phyloP scores from a whole-genome alignment of 2,113 vertebrate species.

The Vombatus ursinus region DNA sequence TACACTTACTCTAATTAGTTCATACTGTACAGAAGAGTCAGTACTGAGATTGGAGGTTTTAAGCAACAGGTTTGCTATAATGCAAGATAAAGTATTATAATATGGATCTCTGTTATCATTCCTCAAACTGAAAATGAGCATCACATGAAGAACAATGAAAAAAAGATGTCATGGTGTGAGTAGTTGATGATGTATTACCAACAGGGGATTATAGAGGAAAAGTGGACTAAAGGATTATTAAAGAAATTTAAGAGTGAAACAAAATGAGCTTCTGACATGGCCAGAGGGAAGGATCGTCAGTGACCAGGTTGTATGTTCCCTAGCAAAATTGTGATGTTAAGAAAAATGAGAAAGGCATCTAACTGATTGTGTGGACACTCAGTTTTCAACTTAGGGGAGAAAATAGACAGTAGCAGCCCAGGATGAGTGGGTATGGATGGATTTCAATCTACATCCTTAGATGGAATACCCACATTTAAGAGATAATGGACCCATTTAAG shows the following conservation, averaged over 20 bases:
- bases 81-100: conserved; percentile 44
- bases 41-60: conserved; percentile 23
- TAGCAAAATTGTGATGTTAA: background rate
- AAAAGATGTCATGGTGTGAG: background rate
- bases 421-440: background rate
- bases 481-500: background rate
- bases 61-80: background rate
- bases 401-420: background rate
- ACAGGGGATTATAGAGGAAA: background rate
- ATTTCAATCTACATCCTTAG: background rate
- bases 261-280: background rate
- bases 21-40: background rate
- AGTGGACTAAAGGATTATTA: background rate
- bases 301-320: background rate
- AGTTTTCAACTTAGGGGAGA: background rate
- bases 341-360: background rate
- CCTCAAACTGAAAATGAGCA: background rate
- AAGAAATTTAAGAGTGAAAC: background rate
- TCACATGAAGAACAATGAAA: background rate
- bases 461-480: background rate
- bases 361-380: background rate
- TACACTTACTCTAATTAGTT: background rate
- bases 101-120: conserved; percentile 24
- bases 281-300: background rate
- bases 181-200: background rate